Conservation (phyloP, 2,888 invertebrate genomes). For the Ichneumoninae sp. region DNA sequence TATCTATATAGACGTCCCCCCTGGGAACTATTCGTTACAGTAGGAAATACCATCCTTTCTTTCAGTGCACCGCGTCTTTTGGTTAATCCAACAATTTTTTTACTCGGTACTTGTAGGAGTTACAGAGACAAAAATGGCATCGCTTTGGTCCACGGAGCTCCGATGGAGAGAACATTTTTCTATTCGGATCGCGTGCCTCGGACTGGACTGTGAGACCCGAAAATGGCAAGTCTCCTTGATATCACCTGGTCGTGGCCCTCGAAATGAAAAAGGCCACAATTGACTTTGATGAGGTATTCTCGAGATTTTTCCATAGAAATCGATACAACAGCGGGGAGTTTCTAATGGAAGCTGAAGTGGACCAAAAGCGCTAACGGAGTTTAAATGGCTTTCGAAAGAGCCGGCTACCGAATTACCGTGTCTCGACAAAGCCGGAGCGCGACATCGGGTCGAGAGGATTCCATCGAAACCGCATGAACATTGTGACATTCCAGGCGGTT, state of each 20-base stretch:
- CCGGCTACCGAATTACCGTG: slow-evolving; percentile 43
- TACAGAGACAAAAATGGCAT: neutral
- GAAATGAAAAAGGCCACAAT: slow-evolving; percentile 58
- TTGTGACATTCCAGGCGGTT: slow-evolving; percentile 35
- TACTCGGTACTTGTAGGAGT: neutral
- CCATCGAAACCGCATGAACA: slow-evolving; percentile 37
- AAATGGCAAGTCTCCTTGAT: neutral
- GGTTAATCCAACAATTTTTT: too few species aligned
- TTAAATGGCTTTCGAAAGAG: slow-evolving; percentile 57
- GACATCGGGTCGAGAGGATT: slow-evolving; percentile 21
- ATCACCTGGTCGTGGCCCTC: slow-evolving; percentile 26
- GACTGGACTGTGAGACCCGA: neutral
- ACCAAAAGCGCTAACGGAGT: slow-evolving; percentile 54
- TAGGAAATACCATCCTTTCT: too few species aligned
- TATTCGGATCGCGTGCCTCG: neutral
- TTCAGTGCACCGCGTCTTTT: too few species aligned
- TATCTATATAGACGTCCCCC: too few species aligned
- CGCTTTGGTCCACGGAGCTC: neutral
- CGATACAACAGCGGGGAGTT: neutral
- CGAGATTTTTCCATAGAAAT: slow-evolving; percentile 23
- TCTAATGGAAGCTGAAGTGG: slow-evolving; percentile 10
- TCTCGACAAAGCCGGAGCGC: neutral
- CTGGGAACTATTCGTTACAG: too few species aligned
- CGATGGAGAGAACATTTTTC: slow-evolving; percentile 11
- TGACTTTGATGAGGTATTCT: slow-evolving; percentile 62